These are phyloP conservation scores for Rotaria macrura DNA, from an alignment of 2,888 invertebrate species.

Conservation along the genomic window DNA sequence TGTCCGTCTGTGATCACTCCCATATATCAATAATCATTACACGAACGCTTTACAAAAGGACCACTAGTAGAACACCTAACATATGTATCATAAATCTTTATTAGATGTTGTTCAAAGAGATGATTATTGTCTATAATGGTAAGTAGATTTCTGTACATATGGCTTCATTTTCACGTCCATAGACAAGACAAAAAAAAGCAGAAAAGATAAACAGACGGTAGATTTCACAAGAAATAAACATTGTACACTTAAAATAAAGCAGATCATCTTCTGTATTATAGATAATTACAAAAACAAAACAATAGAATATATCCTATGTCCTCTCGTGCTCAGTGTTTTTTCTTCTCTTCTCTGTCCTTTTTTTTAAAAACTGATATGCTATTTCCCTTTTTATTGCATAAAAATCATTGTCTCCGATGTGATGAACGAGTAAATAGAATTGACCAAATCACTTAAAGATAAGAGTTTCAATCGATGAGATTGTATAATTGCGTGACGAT, in stretches of 20 bases:
- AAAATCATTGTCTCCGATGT: neutral
- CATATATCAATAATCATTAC: neutral
- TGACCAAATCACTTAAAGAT: slow-evolving; percentile 8
- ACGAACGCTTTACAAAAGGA: neutral
- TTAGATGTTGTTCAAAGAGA: neutral
- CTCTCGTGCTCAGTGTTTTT: neutral
- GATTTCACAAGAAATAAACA: neutral
- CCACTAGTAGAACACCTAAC: neutral
- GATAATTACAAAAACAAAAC: neutral
- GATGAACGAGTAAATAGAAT: neutral
- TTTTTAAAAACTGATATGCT: neutral
- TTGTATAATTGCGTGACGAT: neutral
- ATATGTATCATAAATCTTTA: neutral
- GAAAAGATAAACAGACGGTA: no score
- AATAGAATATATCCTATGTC: no score
- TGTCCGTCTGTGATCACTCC: neutral
- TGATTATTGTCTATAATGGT: neutral
- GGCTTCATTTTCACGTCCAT: neutral
- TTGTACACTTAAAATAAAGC: neutral
- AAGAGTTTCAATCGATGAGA: neutral
- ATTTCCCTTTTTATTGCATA: neutral
- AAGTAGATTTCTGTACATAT: neutral
- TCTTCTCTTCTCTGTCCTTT: neutral
- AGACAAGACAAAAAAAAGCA: neutral
- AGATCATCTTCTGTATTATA: neutral